Base-by-base conservation (phyloP, 2,797 vertebrate genomes). In the Premnoplex brunnescens region DNA sequence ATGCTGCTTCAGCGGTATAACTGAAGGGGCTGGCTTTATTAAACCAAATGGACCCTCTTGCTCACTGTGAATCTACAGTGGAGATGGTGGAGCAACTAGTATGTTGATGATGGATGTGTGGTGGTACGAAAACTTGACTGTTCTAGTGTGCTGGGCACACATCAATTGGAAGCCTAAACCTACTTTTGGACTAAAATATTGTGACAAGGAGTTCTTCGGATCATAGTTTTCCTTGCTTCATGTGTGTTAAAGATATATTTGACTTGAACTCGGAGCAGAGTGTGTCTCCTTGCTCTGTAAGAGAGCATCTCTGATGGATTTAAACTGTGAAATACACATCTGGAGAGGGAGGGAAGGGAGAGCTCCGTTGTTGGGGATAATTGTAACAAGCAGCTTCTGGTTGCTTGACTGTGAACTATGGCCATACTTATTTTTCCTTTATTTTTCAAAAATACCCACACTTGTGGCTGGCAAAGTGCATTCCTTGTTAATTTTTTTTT, bases 1-100 rank as follows among this genome's bases (percentile, higher is more conserved):
- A 99, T 99, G 99, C 98, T 99, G 52, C 98, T 99, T 97, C 99
- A 99, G 97, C 98, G 99, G 88, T 99, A 98, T 97, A 99, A 98
- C 97, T 99, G 97, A 99, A 82, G 44, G 55, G 78, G 88, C 64
- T 76, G 62, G 46, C 62, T 83, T 32, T n/a, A 37, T 69, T 89
- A 97, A 92, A 97, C 91, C 77, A 94, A 91, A 95, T 59, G 95
- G 96, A 97, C 81, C 58, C 43, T 92, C 79, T 97, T 97, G 68
- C 93, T 97, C 97, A 97, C 97, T 97, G 97, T 97, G 97, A 97
- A 94, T 92, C 93, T 94, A 75, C 95, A 96, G 94, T 94, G 93
- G 94, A 94, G 83, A 88, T 95, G 77, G 96, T 97, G 94, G 97
- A 97, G 92, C 96, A 95, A 96, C 83, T 92, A 97, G 88, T 97